Evolutionary conservation across 2,888 invertebrate genomes (phyloP).

Genomic region (Zelleria hepariella): DNA sequence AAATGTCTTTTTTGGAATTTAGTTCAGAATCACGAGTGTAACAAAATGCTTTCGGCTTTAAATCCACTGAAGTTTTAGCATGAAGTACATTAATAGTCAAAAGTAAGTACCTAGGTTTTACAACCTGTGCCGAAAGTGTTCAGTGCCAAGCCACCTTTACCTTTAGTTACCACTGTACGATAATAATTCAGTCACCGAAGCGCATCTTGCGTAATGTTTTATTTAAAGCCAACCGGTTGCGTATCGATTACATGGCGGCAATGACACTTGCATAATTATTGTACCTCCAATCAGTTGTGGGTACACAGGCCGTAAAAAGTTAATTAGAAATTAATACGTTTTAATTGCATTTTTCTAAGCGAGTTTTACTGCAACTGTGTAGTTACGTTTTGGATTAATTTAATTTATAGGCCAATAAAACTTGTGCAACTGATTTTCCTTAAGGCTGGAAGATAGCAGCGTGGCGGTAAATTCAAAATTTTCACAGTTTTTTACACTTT

Average conservation of each 20-base stretch:
- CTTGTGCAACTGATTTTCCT: not conserved
- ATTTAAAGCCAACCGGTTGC: constrained; percentile 18
- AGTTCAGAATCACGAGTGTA: no score
- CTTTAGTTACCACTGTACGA: not conserved
- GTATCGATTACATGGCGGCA: constrained; percentile 41
- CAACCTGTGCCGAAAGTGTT: no score
- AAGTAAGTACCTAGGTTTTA: no score
- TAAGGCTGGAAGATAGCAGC: not conserved
- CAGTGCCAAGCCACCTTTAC: no score
- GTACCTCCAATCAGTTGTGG: not conserved
- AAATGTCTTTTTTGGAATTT: no score
- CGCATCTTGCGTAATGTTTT: not conserved
- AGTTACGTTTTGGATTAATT: no score
- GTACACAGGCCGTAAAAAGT: not conserved
- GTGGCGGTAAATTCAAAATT: no score
- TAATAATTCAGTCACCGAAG: not conserved
- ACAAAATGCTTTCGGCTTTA: no score
- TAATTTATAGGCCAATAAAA: no score
- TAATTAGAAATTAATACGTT: not conserved
- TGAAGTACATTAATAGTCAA: no score
- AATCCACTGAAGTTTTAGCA: no score
- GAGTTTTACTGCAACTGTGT: not conserved
- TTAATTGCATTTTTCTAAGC: not conserved
- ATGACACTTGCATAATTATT: constrained; percentile 47
- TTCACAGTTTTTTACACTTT: no score